These are phyloP conservation scores for Cheilosia vernalis DNA, from an alignment of 2,888 invertebrate genomes.

Conservation along the genomic window DNA sequence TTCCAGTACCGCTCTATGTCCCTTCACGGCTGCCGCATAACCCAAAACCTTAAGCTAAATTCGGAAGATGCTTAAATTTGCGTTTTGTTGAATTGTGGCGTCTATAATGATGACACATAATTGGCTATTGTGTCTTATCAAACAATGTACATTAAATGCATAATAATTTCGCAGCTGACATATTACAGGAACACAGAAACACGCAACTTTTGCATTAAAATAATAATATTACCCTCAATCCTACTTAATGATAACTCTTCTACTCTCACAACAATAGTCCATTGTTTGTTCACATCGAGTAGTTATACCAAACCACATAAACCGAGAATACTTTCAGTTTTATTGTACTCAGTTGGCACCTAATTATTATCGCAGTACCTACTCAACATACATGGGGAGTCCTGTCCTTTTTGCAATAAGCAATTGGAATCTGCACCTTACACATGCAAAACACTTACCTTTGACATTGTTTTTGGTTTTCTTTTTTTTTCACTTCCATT, in stretches of 20 bases:
- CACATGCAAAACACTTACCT: neutral
- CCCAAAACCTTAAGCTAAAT: too few relatives aligned
- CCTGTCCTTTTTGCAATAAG: neutral
- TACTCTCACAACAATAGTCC: constrained; percentile 4
- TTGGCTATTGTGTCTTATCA: neutral
- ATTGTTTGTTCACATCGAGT: constrained; percentile 16
- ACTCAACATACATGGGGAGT: neutral
- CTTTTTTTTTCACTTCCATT: neutral
- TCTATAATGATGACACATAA: neutral
- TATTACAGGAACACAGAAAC: neutral
- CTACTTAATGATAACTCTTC: constrained; percentile 10
- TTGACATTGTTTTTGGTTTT: neutral
- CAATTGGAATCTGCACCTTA: neutral
- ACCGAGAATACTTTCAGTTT: constrained; percentile 17
- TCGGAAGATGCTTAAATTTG: too few relatives aligned
- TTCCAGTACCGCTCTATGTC: too few relatives aligned
- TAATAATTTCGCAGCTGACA: neutral
- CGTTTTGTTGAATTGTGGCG: too few relatives aligned
- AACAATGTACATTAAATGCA: neutral
- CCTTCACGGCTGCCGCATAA: too few relatives aligned
- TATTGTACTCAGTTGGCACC: constrained; percentile 27
- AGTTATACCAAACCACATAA: constrained; percentile 1
- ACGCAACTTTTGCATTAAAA: constrained; percentile 1
- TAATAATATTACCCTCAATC: neutral
- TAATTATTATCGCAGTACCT: constrained; percentile 15